phyloP scores from a whole-genome alignment of 2,113 vertebrate species.

The Callaeas wilsoni region DNA sequence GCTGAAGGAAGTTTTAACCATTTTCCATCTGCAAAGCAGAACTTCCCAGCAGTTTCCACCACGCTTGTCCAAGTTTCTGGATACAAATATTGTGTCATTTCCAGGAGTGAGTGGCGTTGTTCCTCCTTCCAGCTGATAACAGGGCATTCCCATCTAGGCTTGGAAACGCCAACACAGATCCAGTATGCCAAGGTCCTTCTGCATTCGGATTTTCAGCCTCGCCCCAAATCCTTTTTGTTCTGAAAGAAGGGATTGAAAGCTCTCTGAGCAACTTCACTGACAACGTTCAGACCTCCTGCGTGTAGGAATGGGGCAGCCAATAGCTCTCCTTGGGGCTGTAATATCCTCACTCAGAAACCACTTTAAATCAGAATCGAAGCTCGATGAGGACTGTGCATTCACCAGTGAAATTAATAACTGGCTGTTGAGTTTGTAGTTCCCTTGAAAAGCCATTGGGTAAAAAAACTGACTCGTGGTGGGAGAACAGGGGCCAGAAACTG shows the following conservation, averaged over 20 bases:
- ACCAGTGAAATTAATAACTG: neutral
- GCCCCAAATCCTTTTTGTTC: neutral
- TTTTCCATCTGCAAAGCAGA: neutral
- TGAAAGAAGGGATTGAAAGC: neutral
- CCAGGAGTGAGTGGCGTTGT: neutral
- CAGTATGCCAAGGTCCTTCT: neutral
- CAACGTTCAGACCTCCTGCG: neutral
- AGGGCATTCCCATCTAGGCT: neutral
- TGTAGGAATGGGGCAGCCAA: neutral
- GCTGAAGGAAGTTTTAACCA: neutral
- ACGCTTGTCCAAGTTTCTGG: neutral
- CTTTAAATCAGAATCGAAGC: neutral
- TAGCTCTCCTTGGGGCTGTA: neutral
- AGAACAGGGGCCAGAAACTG: neutral
- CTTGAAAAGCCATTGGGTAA: neutral
- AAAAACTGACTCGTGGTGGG: neutral
- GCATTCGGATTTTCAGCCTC: neutral
- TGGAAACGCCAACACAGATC: neutral
- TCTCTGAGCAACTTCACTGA: neutral
- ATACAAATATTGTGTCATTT: neutral
- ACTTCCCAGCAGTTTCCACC: neutral
- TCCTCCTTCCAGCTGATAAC: neutral
- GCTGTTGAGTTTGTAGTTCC: slow-evolving; percentile 4
- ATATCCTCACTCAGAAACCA: slow-evolving; percentile 24
- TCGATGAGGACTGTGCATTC: neutral